Conservation (phyloP, 1,140 invertebrate genomes). For the Drosophila lacertosa region DNA sequence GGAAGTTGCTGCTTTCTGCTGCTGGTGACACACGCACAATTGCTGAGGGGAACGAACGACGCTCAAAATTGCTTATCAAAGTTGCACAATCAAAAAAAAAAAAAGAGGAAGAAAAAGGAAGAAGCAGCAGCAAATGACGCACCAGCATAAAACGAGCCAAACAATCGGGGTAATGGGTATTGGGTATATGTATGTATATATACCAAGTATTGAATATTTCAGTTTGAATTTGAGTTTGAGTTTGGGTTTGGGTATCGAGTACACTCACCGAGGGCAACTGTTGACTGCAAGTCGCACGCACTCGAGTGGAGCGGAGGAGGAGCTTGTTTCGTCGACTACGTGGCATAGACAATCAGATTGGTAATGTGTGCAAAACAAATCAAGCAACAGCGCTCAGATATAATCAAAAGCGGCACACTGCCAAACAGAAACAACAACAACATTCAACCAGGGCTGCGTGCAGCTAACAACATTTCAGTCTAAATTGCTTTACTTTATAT, state of each 20-base stretch:
- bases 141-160: slow-evolving; percentile 62
- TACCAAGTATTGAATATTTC: slow-evolving; percentile 19
- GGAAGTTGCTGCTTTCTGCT: slow-evolving; percentile 41
- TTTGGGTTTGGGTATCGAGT: slow-evolving; percentile 20
- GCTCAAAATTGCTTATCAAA: slow-evolving; percentile 73
- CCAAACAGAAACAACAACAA: neutral
- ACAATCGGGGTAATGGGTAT: slow-evolving; percentile 28
- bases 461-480: neutral
- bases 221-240: slow-evolving; percentile 15
- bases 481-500: neutral
- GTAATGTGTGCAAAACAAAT: slow-evolving; percentile 80
- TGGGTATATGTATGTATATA: slow-evolving; percentile 10
- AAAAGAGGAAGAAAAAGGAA: neutral
- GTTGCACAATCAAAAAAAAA: slow-evolving; percentile 69
- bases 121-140: slow-evolving; percentile 37
- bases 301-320: slow-evolving; percentile 29
- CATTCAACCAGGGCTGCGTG: slow-evolving; percentile 51
- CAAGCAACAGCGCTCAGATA: slow-evolving; percentile 69
- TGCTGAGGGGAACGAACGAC: slow-evolving; percentile 36
- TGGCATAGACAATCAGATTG: slow-evolving; percentile 69
- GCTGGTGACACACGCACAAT: slow-evolving; percentile 68
- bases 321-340: slow-evolving; percentile 45
- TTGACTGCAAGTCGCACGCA: slow-evolving; percentile 50
- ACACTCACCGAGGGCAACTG: slow-evolving; percentile 16
- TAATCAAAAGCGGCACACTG: slow-evolving; percentile 58